A percentile compares a stretch with the other conserved stretches of the same genome.
Evolutionary conservation across 2,888 invertebrate genomes (phyloP).

Genomic region (Drosophila neotestacea): DNA sequence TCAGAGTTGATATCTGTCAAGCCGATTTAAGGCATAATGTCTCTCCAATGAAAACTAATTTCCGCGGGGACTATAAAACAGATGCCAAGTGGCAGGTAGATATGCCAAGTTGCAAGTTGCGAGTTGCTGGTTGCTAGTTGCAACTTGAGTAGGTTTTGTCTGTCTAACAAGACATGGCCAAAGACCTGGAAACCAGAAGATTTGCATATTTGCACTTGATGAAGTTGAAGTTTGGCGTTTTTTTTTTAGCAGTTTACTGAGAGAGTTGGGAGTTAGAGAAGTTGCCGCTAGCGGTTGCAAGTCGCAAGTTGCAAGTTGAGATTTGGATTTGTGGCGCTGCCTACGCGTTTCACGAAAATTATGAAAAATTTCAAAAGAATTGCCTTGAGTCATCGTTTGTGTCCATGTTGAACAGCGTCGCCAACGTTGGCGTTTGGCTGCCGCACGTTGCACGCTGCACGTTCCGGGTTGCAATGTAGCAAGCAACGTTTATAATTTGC

Average conservation of each 20-base stretch:
- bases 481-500: constrained; percentile 72
- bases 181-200: constrained; percentile 32
- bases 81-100: constrained; percentile 47
- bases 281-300: constrained; percentile 35
- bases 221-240: constrained; percentile 58
- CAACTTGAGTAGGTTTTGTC: constrained; percentile 42
- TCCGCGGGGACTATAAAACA: constrained; percentile 8
- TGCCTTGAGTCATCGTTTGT: constrained; percentile 78
- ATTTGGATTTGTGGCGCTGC: constrained; percentile 62
- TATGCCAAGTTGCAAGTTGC: constrained; percentile 16
- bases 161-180: constrained; percentile 18
- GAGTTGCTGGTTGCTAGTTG: neutral
- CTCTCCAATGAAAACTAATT: constrained; percentile 15
- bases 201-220: constrained; percentile 80
- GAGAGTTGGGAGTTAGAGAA: constrained; percentile 4
- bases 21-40: constrained; percentile 25
- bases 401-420: constrained; percentile 13
- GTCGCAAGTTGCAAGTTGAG: constrained; percentile 37
- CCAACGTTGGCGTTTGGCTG: constrained; percentile 63
- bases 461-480: constrained; percentile 13
- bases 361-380: constrained; percentile 72
- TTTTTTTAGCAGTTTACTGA: constrained; percentile 24
- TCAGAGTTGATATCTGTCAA: constrained; percentile 1
- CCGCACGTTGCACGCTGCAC: constrained; percentile 17
- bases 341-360: constrained; percentile 70